A percentile compares a stretch with the other conserved stretches of the same genome.
These are phyloP conservation scores for Ciconia maguari DNA, from an alignment of 2,113 vertebrate species.

Conservation along the genomic window DNA sequence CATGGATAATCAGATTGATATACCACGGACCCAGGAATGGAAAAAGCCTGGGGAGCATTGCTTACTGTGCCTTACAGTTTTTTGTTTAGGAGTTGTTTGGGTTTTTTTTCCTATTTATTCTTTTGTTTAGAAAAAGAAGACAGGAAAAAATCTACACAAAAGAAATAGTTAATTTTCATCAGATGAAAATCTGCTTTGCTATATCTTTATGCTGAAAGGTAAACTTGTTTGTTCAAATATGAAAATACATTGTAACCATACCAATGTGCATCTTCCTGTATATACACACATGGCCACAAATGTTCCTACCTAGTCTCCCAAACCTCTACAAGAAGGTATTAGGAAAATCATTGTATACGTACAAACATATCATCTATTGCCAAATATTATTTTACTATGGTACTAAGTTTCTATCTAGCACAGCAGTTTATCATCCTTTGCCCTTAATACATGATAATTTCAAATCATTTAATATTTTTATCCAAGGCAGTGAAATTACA, in stretches of 20 bases:
- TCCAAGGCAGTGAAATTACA: conserved; percentile 13
- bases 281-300: not conserved
- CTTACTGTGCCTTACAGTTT: not conserved
- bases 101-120: not conserved
- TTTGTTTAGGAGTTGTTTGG: not conserved
- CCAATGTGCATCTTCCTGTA: rapidly evolving
- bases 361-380: not conserved
- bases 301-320: not conserved
- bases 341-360: not conserved
- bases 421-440: not conserved
- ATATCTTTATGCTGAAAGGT: not conserved
- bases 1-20: not conserved
- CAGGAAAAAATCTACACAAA: not conserved
- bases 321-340: not conserved
- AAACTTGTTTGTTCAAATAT: not conserved
- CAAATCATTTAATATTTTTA: not conserved
- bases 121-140: not conserved
- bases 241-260: not conserved
- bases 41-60: not conserved
- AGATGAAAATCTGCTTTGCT: not conserved
- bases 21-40: not conserved
- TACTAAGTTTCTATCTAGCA: not conserved
- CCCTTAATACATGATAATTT: not conserved
- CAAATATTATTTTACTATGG: not conserved
- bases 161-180: not conserved